Evolutionary conservation across 2,888 invertebrate genomes (phyloP).

Genomic region (Drosophila nr. perissopoda): DNA sequence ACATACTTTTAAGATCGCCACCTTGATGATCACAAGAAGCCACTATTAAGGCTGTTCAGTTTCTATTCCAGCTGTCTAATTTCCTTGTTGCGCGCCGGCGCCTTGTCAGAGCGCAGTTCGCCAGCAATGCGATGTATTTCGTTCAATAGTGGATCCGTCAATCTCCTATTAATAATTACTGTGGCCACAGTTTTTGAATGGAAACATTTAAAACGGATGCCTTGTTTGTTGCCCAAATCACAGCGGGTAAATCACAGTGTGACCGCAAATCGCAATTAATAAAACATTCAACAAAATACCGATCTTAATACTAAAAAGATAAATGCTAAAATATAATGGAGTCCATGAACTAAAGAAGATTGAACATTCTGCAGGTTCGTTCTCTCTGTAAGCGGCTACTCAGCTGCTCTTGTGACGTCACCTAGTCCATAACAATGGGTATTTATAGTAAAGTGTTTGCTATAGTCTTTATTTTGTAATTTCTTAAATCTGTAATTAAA

Average conservation of each 20-base stretch:
- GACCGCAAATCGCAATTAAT: conserved; percentile 7
- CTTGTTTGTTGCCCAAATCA: not conserved
- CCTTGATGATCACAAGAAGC: conserved; percentile 72
- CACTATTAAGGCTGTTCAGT: conserved; percentile 63
- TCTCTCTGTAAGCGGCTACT: not conserved
- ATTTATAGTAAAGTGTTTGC: not conserved
- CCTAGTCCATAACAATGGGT: not conserved
- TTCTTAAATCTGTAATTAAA: not conserved
- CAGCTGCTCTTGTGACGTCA: not conserved
- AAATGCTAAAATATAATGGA: not conserved
- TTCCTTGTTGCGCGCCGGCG: conserved; percentile 72
- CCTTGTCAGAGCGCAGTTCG: conserved; percentile 75
- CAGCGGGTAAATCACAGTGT: conserved; percentile 9
- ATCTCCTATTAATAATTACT: not conserved
- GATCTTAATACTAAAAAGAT: not conserved
- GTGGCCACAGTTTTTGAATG: not conserved
- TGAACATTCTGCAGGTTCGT: not conserved
- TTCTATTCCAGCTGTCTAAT: conserved; percentile 76
- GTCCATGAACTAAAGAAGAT: not conserved
- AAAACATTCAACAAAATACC: not conserved
- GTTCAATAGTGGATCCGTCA: conserved; percentile 56
- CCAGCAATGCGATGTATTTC: conserved; percentile 62
- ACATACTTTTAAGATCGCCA: conserved; percentile 69
- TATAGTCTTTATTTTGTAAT: not conserved
- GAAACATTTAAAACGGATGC: not conserved